phyloP scores from a whole-genome alignment of 2,113 vertebrate species.

The Urocynchramus pylzowi region DNA sequence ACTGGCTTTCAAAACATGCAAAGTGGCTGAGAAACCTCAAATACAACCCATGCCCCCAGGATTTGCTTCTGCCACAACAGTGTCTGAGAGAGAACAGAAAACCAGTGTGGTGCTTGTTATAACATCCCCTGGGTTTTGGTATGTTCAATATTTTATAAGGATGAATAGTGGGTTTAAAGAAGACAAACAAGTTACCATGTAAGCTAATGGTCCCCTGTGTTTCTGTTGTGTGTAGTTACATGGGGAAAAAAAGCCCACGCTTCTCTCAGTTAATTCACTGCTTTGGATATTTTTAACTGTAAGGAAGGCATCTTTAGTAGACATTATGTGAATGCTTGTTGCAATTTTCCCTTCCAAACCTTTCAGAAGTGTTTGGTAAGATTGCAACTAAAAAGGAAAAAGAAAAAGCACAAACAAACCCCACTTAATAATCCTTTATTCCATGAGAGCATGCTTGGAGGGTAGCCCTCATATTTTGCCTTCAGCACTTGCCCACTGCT shows the following conservation, averaged over 20 bases:
- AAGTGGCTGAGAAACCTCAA: not conserved
- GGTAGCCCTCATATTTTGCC: not conserved
- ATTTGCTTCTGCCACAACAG: not conserved
- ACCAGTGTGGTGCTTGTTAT: not conserved
- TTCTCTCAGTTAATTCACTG: not conserved
- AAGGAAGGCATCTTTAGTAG: not conserved
- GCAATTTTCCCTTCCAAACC: not conserved
- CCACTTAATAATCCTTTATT: not conserved
- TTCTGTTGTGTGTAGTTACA: not conserved
- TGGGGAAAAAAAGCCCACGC: rapidly evolving
- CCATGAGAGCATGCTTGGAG: not conserved
- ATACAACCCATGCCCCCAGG: not conserved
- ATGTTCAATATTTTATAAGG: not conserved
- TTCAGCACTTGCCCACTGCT: not conserved
- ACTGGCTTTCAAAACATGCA: not conserved
- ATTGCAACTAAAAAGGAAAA: not conserved
- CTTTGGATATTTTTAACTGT: not conserved
- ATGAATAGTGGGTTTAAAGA: not conserved
- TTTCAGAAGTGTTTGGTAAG: not conserved
- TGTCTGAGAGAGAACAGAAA: not conserved
- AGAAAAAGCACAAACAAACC: not conserved
- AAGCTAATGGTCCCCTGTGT: not conserved
- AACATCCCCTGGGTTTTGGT: not conserved
- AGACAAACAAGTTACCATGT: not conserved
- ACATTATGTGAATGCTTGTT: not conserved